A percentile compares a stretch with the other conserved stretches of the same genome.
Conservation (phyloP, 2,113 vertebrate genomes). For the Colinus virginianus region DNA sequence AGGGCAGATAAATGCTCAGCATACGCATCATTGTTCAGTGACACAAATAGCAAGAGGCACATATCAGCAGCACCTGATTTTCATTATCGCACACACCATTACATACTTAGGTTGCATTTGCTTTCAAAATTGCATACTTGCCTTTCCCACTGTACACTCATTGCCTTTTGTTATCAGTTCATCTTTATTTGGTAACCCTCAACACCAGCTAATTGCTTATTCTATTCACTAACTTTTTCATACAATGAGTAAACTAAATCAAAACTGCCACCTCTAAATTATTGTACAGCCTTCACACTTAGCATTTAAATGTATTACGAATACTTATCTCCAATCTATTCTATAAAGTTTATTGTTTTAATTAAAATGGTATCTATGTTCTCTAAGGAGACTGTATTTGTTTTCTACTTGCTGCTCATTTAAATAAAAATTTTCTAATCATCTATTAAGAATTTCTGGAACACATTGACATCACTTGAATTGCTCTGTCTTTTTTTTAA, state of each 20-base stretch:
- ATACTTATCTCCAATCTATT: conserved; percentile 7
- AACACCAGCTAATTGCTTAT: conserved; percentile 36
- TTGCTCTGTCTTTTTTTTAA: rapidly evolving
- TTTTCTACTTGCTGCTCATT: background rate
- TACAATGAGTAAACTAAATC: conserved; percentile 32
- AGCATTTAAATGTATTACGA: background rate
- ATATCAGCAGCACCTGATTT: conserved; percentile 10
- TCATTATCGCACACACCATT: background rate
- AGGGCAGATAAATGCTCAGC: background rate
- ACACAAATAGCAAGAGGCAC: background rate
- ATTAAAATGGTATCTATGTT: conserved; percentile 45
- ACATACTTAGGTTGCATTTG: background rate
- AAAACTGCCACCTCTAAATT: conserved; percentile 50
- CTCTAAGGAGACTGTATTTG: background rate
- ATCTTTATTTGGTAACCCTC: conserved; percentile 28
- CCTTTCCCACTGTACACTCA: background rate
- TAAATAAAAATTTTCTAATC: conserved; percentile 23
- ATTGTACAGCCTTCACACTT: conserved; percentile 11
- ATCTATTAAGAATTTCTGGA: conserved; percentile 7
- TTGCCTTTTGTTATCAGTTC: conserved; percentile 38
- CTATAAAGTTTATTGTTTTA: conserved; percentile 65
- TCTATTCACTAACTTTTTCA: conserved; percentile 48
- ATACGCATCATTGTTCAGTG: background rate
- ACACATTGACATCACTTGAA: background rate
- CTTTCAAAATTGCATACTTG: conserved; percentile 34